Percentiles rank a stretch among this genome's conserved stretches.
These are phyloP conservation scores for Polydesmus complanatus DNA, from an alignment of 2,888 invertebrate species.

Conservation along the genomic window DNA sequence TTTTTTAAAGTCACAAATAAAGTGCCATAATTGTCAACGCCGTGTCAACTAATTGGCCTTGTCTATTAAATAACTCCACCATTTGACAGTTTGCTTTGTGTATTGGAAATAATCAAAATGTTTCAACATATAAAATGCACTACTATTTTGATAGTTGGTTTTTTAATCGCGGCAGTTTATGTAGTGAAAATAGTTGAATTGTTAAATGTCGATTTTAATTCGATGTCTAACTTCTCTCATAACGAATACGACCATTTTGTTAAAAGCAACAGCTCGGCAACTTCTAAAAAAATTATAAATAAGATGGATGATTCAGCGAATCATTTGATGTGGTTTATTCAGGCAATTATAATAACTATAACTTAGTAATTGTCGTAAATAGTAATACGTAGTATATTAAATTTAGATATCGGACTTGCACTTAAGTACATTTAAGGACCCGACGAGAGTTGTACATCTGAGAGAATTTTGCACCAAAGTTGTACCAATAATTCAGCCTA, in stretches of 20 bases:
- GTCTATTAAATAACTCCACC: no score
- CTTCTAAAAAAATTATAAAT: neutral
- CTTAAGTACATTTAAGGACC: constrained; percentile 68
- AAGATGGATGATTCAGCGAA: neutral
- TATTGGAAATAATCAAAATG: no score
- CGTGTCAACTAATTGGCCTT: no score
- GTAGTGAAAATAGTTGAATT: constrained; percentile 9
- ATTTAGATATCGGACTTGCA: constrained; percentile 77
- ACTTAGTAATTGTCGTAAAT: no score
- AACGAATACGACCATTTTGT: neutral
- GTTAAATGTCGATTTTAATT: constrained; percentile 5
- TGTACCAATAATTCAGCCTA: constrained; percentile 55
- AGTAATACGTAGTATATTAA: no score
- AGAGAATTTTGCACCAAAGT: constrained; percentile 63
- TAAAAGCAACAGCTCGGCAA: neutral
- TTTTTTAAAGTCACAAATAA: no score
- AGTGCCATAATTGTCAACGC: no score
- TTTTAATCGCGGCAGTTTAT: constrained; percentile 4
- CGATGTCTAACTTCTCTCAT: neutral
- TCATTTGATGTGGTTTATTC: constrained; percentile 14
- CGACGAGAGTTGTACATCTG: constrained; percentile 56
- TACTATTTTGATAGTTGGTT: constrained; percentile 4
- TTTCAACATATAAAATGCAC: constrained; percentile 2
- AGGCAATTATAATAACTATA: no score
- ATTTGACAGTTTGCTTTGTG: no score